Percentiles rank a stretch among this genome's conserved stretches.
These are phyloP conservation scores for Arenaria interpres DNA, from an alignment of 2,113 vertebrate species.

Conservation along the genomic window DNA sequence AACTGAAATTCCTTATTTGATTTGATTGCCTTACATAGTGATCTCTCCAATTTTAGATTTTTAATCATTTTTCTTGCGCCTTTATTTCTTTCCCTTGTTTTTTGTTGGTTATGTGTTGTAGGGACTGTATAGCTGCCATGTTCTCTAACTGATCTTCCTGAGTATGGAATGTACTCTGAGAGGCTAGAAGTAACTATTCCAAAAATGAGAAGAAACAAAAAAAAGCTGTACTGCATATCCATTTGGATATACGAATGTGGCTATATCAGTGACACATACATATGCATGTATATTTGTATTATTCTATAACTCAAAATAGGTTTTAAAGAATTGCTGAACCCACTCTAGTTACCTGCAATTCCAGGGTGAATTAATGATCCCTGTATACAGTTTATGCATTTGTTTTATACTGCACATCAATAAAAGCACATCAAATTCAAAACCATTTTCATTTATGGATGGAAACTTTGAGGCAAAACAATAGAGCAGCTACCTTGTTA, in stretches of 20 bases:
- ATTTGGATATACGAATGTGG: background rate
- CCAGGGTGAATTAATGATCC: background rate
- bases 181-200: background rate
- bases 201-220: background rate
- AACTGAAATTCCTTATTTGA: background rate
- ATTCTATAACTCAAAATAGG: background rate
- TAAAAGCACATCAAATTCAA: constrained; percentile 30
- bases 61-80: background rate
- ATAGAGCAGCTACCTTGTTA: background rate
- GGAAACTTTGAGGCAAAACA: background rate
- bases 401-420: constrained; percentile 4
- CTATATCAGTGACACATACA: background rate
- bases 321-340: background rate
- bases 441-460: constrained; percentile 7
- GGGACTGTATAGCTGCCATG: background rate
- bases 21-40: background rate
- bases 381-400: background rate
- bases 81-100: background rate
- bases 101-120: background rate
- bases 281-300: background rate
- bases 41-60: background rate
- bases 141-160: background rate
- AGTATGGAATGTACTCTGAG: background rate
- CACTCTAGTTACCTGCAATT: background rate
- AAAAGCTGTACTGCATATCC: background rate